phyloP scores from a whole-genome alignment of 2,797 vertebrate species.

The Sebastes miniatus region DNA sequence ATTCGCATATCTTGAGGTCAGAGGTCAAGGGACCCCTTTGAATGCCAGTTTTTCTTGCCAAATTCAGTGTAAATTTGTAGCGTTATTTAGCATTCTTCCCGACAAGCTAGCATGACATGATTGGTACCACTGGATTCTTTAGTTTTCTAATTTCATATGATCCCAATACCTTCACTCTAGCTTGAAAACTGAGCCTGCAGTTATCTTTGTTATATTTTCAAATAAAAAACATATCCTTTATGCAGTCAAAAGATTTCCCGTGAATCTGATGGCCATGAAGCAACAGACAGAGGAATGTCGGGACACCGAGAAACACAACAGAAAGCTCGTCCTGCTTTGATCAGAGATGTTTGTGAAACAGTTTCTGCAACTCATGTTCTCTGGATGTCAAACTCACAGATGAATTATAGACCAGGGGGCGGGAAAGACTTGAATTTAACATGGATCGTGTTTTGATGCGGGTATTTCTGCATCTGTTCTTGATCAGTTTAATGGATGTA shows the following conservation, averaged over 20 bases:
- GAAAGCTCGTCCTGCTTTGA: background rate
- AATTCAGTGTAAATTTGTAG: too few species aligned
- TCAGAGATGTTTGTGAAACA: background rate
- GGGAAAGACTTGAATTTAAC: background rate
- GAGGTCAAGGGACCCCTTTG: too few species aligned
- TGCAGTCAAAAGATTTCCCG: background rate
- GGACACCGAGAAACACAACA: conserved; percentile 7
- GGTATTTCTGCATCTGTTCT: conserved; percentile 22
- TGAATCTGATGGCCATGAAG: conserved; percentile 10
- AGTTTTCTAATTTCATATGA: too few species aligned
- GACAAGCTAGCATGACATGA: too few species aligned
- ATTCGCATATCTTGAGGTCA: too few species aligned
- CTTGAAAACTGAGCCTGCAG: background rate
- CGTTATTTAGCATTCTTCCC: too few species aligned
- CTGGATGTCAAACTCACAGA: background rate
- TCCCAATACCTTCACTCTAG: too few species aligned
- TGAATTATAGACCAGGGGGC: background rate
- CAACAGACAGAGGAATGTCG: background rate
- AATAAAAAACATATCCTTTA: background rate
- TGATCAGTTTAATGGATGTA: conserved; percentile 22
- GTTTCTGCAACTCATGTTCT: background rate
- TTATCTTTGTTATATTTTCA: conserved; percentile 17
- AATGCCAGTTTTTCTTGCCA: too few species aligned
- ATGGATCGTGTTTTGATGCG: conserved; percentile 3
- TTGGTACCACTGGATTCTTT: too few species aligned